Evolutionary conservation across 2,888 invertebrate genomes (phyloP).

Genomic region (Actias luna): DNA sequence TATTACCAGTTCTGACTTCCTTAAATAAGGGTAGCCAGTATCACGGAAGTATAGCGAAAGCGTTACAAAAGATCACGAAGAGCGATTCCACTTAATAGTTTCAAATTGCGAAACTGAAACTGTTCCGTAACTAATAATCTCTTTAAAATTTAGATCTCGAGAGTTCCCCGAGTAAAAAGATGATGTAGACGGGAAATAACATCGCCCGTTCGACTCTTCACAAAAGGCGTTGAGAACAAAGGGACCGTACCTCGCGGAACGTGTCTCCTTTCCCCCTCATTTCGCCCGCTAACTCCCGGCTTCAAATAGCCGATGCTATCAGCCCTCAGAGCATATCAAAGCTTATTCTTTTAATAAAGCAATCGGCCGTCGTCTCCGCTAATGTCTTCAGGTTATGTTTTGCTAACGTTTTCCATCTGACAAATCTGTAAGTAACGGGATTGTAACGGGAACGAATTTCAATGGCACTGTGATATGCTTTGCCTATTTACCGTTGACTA

Average conservation of each 20-base stretch:
- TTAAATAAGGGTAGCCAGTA: no score
- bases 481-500: not conserved
- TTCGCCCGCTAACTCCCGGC: not conserved
- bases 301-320: conserved; percentile 3
- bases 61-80: not conserved
- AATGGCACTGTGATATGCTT: not conserved
- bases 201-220: conserved; percentile 2
- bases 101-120: not conserved
- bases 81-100: not conserved
- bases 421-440: not conserved
- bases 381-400: not conserved
- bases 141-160: not conserved
- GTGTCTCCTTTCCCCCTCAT: not conserved
- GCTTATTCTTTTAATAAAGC: not conserved
- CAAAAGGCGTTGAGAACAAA: conserved; percentile 15
- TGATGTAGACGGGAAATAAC: conserved; percentile 6
- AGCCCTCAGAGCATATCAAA: not conserved
- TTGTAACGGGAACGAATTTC: not conserved
- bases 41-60: no score
- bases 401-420: not conserved
- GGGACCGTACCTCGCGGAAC: not conserved
- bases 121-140: not conserved
- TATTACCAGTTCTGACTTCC: no score
- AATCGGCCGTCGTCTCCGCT: not conserved
- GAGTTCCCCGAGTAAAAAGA: not conserved